Conservation (phyloP, 1,140 invertebrate genomes). For the Zeugodacus cucurbitae region DNA sequence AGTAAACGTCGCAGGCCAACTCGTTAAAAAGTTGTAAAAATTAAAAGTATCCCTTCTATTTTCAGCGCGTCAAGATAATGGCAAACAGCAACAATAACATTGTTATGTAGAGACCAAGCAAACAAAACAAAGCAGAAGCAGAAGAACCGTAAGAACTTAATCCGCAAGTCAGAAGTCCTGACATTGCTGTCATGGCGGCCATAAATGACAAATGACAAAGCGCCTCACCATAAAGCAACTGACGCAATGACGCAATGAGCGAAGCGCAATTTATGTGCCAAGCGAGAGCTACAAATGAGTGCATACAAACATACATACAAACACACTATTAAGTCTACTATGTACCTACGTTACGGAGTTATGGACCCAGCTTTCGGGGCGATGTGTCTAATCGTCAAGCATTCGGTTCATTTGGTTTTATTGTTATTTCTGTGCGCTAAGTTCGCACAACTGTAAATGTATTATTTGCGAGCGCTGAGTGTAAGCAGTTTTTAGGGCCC, state of each 20-base stretch:
- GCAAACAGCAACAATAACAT: not conserved
- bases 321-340: not conserved
- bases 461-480: not conserved
- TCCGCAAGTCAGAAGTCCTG: not conserved
- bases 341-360: not conserved
- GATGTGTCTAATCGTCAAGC: not conserved
- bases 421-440: not conserved
- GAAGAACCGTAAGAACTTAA: not conserved
- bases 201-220: constrained; percentile 21
- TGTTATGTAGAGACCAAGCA: not conserved
- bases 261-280: not conserved
- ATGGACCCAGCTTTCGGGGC: not conserved
- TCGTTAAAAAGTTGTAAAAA: constrained; percentile 31
- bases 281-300: not conserved
- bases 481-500: not conserved
- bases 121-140: not conserved
- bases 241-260: not conserved
- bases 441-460: not conserved
- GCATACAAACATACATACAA: not conserved
- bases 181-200: constrained; percentile 10
- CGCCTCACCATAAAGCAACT: not conserved
- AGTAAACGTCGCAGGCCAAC: not conserved
- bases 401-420: not conserved
- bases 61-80: not conserved
- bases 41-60: not conserved